Evolutionary conservation across 1,140 invertebrate genomes (phyloP), one percentile per base, ranked within the genome.

Genomic region (Trissolcus basalis): DNA sequence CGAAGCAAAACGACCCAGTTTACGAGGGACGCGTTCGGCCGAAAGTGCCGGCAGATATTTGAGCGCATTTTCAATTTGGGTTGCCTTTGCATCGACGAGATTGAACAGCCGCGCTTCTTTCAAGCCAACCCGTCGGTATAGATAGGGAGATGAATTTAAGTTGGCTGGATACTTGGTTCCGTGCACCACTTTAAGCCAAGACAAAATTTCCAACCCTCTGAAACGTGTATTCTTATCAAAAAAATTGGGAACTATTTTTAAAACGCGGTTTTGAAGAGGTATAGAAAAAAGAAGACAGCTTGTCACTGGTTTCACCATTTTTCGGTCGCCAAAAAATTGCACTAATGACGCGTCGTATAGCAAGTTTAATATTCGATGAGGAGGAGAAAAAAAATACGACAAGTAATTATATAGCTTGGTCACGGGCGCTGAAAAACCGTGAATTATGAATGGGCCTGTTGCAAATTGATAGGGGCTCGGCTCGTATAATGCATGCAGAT

Each of bases 381-480:
- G 19, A 27, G 19, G 19, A 27, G 19, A 50, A 51, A 68, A 64
- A 61, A 58, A 58, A 48, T n/a, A 69, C 1, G 19, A n/a, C n/a
- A n/a, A 27, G 19, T 76, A 70, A 76, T 76, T 76, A 70, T 51
- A 61, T 36, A 10, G 11, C 39, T 55, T 9, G 19, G 4, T 60
- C 50, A 15, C 43, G 44, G 39, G 48, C 54, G 73, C 49, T 76
- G 49, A 65, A 76, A 67, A 70, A 76, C 55, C 39, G 67, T 76
- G 73, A 70, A 69, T 70, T 76, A 76, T 76, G 73, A 76, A 76
- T 70, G 73, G 67, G 55, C 59, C 19, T 13, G 19, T 27, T 43
- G 41, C 67, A 76, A 76, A 76, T 76, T 76, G 65, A 60, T 75
- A 63, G 64, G 59, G 64, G 72, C 65, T 68, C 53, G 72, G 64